These are phyloP conservation scores for Hystrix brachyura DNA, from an alignment of 2,113 vertebrate genomes.

Conservation along the genomic window DNA sequence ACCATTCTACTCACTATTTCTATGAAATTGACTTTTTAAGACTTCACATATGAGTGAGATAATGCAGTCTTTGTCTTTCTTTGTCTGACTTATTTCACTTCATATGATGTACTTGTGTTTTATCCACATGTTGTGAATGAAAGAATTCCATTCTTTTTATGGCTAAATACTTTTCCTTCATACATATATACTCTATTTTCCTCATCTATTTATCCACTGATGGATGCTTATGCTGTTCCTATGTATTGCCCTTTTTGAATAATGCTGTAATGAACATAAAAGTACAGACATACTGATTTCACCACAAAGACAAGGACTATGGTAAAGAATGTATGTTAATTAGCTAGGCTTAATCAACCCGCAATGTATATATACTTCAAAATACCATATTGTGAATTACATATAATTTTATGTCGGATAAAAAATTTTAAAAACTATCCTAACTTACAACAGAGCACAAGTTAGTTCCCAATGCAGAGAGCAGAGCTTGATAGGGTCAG, in stretches of 20 bases:
- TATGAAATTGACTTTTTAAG: background rate
- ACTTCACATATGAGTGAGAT: too few species aligned
- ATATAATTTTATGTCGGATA: background rate
- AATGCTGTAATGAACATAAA: background rate
- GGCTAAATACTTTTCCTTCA: background rate
- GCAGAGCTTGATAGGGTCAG: background rate
- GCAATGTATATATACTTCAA: background rate
- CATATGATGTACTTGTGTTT: background rate
- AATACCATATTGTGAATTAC: background rate
- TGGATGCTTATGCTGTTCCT: background rate
- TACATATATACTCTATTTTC: background rate
- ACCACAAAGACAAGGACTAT: background rate
- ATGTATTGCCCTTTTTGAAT: background rate
- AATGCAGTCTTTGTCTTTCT: background rate
- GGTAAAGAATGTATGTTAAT: background rate
- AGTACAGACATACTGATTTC: background rate
- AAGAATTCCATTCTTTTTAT: background rate
- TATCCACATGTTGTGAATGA: background rate
- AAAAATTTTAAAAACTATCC: background rate
- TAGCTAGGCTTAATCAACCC: background rate
- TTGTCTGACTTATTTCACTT: background rate
- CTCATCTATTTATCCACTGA: background rate
- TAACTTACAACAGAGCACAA: background rate
- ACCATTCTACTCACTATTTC: background rate
- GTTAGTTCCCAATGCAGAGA: background rate